Base-by-base conservation (phyloP, 2,888 invertebrate genomes). In the Erpobdella octoculata region DNA sequence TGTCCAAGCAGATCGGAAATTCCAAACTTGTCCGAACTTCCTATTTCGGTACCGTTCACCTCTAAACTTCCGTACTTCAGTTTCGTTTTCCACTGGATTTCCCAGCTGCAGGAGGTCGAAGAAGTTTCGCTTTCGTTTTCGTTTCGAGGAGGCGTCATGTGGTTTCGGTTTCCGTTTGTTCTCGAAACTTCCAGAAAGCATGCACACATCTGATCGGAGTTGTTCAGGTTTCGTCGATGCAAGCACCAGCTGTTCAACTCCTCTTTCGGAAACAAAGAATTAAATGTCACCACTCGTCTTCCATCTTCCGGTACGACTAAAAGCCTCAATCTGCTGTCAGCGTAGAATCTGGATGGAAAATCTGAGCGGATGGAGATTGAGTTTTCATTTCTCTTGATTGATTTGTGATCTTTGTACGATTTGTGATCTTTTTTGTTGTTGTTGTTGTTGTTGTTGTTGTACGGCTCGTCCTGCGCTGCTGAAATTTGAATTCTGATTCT, bases 31-130 rank as follows among this genome's bases (percentile, higher is more conserved):
- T 35, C 62, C 6, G n/a, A n/a, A 9, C 28, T 28, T 1, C 4
- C 3, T n/a, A 62, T 33, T 9, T 35, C 18, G 31, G 33, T 62
- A n/a, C 35, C 33, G 33, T 33, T 62, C 18, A 5, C 33, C 9
- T 33, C 33, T 31, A 62, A 8, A n/a, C 35, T 28, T 62, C 62
- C 62, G 62, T 62, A 35, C 33, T 62, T 62, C 62, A 35, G 62
- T 35, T 62, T 62, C 62, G 62, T 62, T 33, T 62, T 62, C 62
- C 28, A 12, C 35, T 62, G 62, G 35, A 62, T 33, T 62, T 62
- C 62, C 62, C 62, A 62, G 62, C 33, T 62, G 35, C 62, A 62
- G 2, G 41, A 41, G 9, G 53, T 8, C 21, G 21, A 6, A 1
- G 53, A 53, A n/a, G 21, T 1, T n/a, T n/a, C n/a, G n/a, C n/a